These are phyloP conservation scores for Tarsius wallacei DNA, from an alignment of 2,797 vertebrate genomes.

Conservation along the genomic window DNA sequence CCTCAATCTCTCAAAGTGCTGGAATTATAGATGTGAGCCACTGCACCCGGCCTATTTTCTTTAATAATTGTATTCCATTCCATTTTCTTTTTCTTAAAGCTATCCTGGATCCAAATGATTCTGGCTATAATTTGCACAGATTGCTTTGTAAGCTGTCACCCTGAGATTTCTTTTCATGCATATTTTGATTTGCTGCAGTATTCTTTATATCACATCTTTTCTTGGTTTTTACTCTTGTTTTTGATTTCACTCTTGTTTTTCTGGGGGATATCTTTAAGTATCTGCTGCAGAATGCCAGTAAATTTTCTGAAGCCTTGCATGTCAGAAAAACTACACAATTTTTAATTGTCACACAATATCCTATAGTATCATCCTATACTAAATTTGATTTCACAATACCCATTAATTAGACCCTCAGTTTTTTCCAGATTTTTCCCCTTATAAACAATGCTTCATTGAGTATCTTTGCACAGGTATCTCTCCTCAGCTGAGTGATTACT, in stretches of 20 bases:
- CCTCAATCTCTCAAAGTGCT: too few species aligned
- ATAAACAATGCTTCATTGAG: not conserved
- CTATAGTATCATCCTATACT: not conserved
- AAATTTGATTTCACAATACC: constrained; percentile 18
- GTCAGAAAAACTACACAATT: not conserved
- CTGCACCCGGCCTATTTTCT: not conserved
- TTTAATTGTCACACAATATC: not conserved
- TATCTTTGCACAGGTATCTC: not conserved
- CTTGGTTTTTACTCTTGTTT: not conserved
- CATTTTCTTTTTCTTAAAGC: not conserved
- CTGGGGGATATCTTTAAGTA: not conserved
- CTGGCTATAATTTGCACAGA: not conserved
- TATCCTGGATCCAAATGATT: constrained; percentile 2
- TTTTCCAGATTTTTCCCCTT: not conserved
- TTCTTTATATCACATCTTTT: constrained; percentile 11
- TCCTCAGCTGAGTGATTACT: not conserved
- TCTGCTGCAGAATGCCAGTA: not conserved
- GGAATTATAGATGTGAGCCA: too few species aligned
- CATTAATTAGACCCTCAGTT: not conserved
- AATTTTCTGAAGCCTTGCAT: not conserved
- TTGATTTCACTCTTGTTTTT: not conserved
- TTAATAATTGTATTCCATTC: not conserved
- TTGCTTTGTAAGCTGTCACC: not conserved
- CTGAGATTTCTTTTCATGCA: constrained; percentile 23
- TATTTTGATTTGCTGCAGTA: not conserved